A percentile compares a stretch with the other conserved stretches of the same genome.
These are phyloP conservation scores for Alligator mississippiensis DNA, from an alignment of 2,113 vertebrate species.

Conservation along the genomic window DNA sequence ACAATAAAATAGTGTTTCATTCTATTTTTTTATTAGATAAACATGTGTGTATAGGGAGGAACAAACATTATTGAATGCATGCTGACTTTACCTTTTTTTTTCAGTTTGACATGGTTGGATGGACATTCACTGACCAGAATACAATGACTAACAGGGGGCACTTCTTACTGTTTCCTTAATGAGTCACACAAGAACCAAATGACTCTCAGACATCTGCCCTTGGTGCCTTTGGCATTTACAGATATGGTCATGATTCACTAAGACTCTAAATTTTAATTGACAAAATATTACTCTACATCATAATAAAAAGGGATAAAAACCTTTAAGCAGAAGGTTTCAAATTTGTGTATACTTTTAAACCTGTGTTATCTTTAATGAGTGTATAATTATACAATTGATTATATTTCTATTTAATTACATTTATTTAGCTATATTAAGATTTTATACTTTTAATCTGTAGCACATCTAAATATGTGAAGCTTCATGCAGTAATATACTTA, in stretches of 20 bases:
- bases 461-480: background rate
- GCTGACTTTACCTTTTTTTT: background rate
- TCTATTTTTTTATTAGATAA: background rate
- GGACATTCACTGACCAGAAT: slow-evolving; percentile 24
- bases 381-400: no score
- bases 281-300: background rate
- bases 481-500: background rate
- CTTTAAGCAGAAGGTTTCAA: background rate
- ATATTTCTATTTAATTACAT: no score
- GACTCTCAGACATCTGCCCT: slow-evolving; percentile 7
- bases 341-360: no score
- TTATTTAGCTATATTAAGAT: no score
- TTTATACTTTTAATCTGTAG: background rate
- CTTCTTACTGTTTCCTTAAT: background rate
- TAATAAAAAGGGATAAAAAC: background rate
- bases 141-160: background rate
- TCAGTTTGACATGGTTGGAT: background rate
- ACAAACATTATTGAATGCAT: background rate
- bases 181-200: background rate
- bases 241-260: slow-evolving; percentile 25
- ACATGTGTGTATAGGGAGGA: no score
- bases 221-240: slow-evolving; percentile 18
- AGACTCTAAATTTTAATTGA: background rate
- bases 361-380: no score
- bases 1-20: background rate